Evolutionary conservation across 2,888 invertebrate species (phyloP), one percentile per base, ranked within the genome.

Genomic region (Cantharis rufa): DNA sequence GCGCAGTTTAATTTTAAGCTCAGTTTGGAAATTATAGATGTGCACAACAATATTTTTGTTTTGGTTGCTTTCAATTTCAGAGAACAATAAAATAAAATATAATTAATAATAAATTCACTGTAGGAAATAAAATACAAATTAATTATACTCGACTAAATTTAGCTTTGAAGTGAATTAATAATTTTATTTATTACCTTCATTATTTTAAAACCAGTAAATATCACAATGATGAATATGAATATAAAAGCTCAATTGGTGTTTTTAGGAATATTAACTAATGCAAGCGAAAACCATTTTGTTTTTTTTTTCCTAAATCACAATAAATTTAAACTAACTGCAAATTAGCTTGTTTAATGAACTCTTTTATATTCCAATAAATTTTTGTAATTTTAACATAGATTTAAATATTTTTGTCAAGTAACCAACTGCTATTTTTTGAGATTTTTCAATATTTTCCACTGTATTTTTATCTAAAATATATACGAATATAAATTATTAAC

Each of bases 1-100:
- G 32, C 69, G 28, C 61, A 74, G 69, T 74, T 74, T 74, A 74
- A 75, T 75, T 75, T 75, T 21, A 62, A 61, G 24, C 48, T 48
- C 48, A 64, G 75, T 71, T 61, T 21, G 24, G 71, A 75, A 75
- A 75, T 75, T 75, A 71, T 66, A 62, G 68, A 18, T 66, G 71
- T 75, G 62, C 21, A 16, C 69, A 74, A 74, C 28, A 24, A 62
- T 74, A 69, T 69, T 74, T 62, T 28, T 15, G 32, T 69, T 73
- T 74, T 62, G 62, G 69, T 62, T 74, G 69, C 63, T 32, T 28
- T n/a, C 10, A 32, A 15, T 32, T 15, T 69, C 3, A 15, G 16
- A 32, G 15, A 21, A 66, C 66, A n/a, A 24, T 64, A 13, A 16
- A 7, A 16, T 13, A 64, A 18, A 64, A 16, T 18, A 64, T 21